Conservation (phyloP, 2,797 vertebrate genomes). For the Linurgus olivaceus region DNA sequence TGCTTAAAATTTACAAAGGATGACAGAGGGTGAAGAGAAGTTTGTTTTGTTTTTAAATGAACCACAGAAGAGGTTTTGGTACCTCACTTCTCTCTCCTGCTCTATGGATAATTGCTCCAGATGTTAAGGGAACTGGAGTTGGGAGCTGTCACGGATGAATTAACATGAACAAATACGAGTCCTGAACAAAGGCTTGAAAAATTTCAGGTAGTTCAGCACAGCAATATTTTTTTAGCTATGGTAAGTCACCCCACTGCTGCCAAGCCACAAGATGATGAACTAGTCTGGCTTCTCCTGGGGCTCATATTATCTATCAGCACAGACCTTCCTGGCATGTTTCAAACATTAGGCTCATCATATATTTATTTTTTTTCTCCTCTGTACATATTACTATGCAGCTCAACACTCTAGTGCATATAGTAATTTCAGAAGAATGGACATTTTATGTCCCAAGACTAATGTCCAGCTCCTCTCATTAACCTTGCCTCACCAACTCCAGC, state of each 20-base stretch:
- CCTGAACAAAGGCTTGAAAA: neutral
- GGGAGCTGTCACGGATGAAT: neutral
- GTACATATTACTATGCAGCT: neutral
- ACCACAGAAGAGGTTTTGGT: neutral
- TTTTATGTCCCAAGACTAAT: neutral
- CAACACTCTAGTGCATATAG: neutral
- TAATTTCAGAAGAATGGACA: neutral
- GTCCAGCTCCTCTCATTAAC: neutral
- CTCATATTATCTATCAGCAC: neutral
- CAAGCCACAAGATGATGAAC: neutral
- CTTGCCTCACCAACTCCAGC: conserved; percentile 5
- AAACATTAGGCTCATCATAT: neutral
- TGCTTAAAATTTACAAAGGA: neutral
- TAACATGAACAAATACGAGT: neutral
- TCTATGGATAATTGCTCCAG: neutral
- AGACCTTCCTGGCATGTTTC: neutral
- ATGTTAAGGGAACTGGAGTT: neutral
- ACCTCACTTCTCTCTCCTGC: neutral
- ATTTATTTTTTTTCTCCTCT: neutral
- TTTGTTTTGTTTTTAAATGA: neutral
- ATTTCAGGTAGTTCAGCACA: neutral
- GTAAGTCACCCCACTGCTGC: neutral
- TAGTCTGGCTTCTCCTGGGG: neutral
- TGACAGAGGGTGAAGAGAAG: neutral
- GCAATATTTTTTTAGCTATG: neutral